Conservation (phyloP, 2,888 invertebrate genomes). For the Hydraecia micacea region DNA sequence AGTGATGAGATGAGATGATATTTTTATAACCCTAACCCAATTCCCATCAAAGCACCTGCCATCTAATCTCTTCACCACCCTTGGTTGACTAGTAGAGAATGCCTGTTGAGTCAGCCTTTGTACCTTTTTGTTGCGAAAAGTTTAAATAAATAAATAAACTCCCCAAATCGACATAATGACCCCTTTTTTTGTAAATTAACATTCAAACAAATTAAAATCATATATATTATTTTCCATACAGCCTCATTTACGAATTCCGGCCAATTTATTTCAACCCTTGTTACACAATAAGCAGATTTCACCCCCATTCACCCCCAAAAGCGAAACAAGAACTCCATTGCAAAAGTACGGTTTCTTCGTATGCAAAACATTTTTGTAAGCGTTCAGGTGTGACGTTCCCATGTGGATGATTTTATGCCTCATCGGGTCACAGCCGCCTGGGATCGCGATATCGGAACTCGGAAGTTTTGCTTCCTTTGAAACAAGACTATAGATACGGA, state of each 20-base stretch:
- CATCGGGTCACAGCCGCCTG: constrained; percentile 58
- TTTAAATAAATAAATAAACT: constrained; percentile 2
- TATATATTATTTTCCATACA: constrained; percentile 18
- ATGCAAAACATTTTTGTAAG: constrained; percentile 65
- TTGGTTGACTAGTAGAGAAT: too few relatives aligned
- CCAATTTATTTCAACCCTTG: constrained; percentile 56
- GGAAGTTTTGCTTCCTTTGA: constrained; percentile 53
- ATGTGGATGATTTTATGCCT: constrained; percentile 66
- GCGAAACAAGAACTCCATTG: constrained; percentile 54
- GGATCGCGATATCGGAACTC: constrained; percentile 56
- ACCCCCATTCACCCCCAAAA: constrained; percentile 38
- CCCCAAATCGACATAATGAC: neutral
- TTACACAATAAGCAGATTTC: constrained; percentile 42
- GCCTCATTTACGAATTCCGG: constrained; percentile 40
- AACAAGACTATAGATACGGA: constrained; percentile 48
- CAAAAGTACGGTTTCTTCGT: constrained; percentile 52
- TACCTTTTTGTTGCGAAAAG: too few relatives aligned
- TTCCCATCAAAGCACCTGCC: neutral
- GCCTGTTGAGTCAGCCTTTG: too few relatives aligned
- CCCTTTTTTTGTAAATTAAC: constrained; percentile 14
- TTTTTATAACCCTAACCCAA: neutral
- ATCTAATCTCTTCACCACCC: too few relatives aligned
- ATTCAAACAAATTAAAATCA: constrained; percentile 39
- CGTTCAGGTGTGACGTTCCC: constrained; percentile 63
- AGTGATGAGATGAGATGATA: neutral